Percentiles rank a stretch among this genome's conserved stretches.
Conservation (phyloP, 2,113 vertebrate genomes). For the Gasterosteus aculeatus region DNA sequence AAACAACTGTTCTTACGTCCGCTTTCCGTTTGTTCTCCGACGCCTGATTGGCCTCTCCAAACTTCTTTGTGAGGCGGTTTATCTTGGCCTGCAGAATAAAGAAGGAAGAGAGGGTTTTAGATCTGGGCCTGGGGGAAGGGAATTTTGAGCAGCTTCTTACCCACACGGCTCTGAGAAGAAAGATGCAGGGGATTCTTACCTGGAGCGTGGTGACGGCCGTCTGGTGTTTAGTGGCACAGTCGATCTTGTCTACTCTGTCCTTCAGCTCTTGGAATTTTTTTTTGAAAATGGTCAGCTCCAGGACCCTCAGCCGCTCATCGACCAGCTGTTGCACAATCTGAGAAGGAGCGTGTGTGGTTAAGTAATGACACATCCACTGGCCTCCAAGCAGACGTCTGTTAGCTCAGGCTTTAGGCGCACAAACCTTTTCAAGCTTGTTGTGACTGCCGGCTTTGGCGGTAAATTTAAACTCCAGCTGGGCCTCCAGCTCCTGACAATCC, state of each 20-base stretch:
- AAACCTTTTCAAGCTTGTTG: slow-evolving; percentile 92
- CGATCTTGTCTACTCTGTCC: slow-evolving; percentile 91
- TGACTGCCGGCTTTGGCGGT: slow-evolving; percentile 86
- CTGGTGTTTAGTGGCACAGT: slow-evolving; percentile 91
- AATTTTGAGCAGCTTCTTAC: not conserved
- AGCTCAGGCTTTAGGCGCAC: slow-evolving; percentile 1
- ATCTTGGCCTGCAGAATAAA: slow-evolving; percentile 87
- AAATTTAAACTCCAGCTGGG: slow-evolving; percentile 94
- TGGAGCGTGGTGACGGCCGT: slow-evolving; percentile 88
- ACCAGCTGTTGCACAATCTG: slow-evolving; percentile 92
- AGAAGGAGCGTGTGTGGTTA: slow-evolving; percentile 18
- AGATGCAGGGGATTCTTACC: slow-evolving; percentile 75
- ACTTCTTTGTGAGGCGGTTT: slow-evolving; percentile 91
- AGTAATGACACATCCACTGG: not conserved
- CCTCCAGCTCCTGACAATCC: slow-evolving; percentile 83
- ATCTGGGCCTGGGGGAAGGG: not conserved
- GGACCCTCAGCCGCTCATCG: slow-evolving; percentile 86
- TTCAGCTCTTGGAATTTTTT: slow-evolving; percentile 89
- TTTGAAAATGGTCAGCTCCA: slow-evolving; percentile 90
- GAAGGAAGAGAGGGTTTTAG: not conserved
- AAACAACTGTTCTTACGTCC: slow-evolving; percentile 80
- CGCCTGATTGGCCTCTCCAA: slow-evolving; percentile 89
- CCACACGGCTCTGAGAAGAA: not conserved
- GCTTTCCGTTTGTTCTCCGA: slow-evolving; percentile 92
- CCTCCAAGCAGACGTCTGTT: not conserved